Percentiles rank a stretch among this genome's conserved stretches.
These are phyloP conservation scores for Rhinoderma darwinii DNA, from an alignment of 2,113 vertebrate species.

Conservation along the genomic window DNA sequence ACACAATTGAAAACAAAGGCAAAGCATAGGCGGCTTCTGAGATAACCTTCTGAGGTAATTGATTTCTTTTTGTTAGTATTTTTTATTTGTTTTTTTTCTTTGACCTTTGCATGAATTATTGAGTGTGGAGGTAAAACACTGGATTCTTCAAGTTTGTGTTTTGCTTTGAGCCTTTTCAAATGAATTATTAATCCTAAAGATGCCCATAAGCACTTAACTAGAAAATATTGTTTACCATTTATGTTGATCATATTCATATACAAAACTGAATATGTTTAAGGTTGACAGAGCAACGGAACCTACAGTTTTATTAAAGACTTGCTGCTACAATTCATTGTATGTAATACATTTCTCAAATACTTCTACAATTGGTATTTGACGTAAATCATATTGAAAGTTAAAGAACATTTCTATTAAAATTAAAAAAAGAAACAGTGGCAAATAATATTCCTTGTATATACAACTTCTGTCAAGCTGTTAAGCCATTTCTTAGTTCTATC, in stretches of 20 bases:
- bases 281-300: not conserved
- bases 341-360: not conserved
- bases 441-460: not conserved
- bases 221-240: not conserved
- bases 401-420: not conserved
- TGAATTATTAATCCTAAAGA: not conserved
- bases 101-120: slow-evolving; percentile 23
- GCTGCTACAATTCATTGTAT: not conserved
- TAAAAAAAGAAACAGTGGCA: not conserved
- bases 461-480: not conserved
- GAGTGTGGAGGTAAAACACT: not conserved
- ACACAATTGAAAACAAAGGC: not conserved
- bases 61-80: slow-evolving; percentile 6
- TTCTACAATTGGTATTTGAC: not conserved
- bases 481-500: too few relatives aligned
- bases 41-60: slow-evolving; percentile 2
- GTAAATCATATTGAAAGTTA: not conserved
- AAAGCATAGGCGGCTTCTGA: not conserved
- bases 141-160: not conserved
- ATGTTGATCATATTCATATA: not conserved
- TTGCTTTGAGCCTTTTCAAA: not conserved
- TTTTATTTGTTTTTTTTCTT: slow-evolving; percentile 10
- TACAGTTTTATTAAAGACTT: not conserved
- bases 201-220: not conserved
- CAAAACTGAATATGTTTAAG: not conserved